Evolutionary conservation across 2,113 vertebrate genomes (phyloP).

Genomic region (Python bivittatus): DNA sequence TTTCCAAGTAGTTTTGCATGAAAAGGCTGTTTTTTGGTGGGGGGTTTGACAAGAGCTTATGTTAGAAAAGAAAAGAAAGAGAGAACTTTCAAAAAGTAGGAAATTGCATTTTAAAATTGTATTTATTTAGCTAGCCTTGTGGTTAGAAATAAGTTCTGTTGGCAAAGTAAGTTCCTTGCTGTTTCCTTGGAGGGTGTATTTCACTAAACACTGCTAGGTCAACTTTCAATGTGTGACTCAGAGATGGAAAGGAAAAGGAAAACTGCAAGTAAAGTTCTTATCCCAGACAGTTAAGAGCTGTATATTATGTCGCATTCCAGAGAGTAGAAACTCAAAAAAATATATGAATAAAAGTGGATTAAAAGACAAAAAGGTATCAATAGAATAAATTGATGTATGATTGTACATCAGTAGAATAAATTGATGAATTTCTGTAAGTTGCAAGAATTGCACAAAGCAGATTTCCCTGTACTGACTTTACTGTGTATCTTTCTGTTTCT

Average conservation of each 20-base stretch:
- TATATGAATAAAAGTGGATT: neutral
- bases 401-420: neutral
- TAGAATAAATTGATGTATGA: neutral
- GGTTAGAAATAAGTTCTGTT: neutral
- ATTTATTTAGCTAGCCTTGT: neutral
- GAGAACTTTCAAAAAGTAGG: neutral
- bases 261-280: neutral
- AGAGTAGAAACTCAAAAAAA: neutral
- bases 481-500: neutral
- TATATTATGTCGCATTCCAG: neutral
- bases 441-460: neutral
- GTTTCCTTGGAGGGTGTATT: slow-evolving; percentile 6
- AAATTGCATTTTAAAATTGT: neutral
- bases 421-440: neutral
- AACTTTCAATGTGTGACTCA: neutral
- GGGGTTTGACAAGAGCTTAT: neutral
- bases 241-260: neutral
- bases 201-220: neutral
- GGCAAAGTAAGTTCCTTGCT: neutral
- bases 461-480: neutral
- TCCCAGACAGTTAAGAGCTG: neutral
- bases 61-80: neutral
- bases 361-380: neutral
- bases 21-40: neutral
- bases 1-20: neutral